A percentile compares a stretch with the other conserved stretches of the same genome.
Evolutionary conservation across 2,888 invertebrate species (phyloP).

Genomic region (Ashinkailepas kermadecensis): DNA sequence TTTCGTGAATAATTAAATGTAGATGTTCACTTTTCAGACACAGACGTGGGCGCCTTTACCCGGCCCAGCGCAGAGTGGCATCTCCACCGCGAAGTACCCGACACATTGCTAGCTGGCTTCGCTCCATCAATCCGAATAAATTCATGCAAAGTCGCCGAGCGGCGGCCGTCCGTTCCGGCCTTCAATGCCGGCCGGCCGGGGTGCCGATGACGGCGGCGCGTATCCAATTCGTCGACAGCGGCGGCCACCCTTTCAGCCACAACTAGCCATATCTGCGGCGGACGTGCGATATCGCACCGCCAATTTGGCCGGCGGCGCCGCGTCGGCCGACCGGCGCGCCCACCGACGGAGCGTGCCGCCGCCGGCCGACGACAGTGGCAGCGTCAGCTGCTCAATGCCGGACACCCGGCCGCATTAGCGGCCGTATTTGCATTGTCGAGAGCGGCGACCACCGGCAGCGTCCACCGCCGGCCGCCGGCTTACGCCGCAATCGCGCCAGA

Average conservation of each 20-base stretch:
- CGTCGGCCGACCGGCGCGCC: too few relatives aligned
- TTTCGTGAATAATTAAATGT: too few relatives aligned
- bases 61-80: too few relatives aligned
- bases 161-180: too few relatives aligned
- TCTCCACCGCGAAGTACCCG: too few relatives aligned
- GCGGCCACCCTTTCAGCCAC: not conserved
- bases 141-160: too few relatives aligned
- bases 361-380: not conserved
- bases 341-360: not conserved
- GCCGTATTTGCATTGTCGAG: slow-evolving; percentile 14
- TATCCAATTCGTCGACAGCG: not conserved
- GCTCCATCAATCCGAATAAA: too few relatives aligned
- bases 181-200: too few relatives aligned
- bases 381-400: not conserved
- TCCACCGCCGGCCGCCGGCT: not conserved
- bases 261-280: not conserved
- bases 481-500: slow-evolving; percentile 13
- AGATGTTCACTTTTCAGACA: too few relatives aligned
- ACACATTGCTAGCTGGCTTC: too few relatives aligned
- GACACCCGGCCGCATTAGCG: not conserved
- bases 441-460: not conserved
- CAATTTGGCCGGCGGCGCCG: not conserved
- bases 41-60: too few relatives aligned
- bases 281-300: slow-evolving; percentile 2
- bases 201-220: not conserved